Percentiles rank a stretch among this genome's conserved stretches.
These are phyloP conservation scores for Aplocera efformata DNA, from an alignment of 2,888 invertebrate genomes.

Conservation along the genomic window DNA sequence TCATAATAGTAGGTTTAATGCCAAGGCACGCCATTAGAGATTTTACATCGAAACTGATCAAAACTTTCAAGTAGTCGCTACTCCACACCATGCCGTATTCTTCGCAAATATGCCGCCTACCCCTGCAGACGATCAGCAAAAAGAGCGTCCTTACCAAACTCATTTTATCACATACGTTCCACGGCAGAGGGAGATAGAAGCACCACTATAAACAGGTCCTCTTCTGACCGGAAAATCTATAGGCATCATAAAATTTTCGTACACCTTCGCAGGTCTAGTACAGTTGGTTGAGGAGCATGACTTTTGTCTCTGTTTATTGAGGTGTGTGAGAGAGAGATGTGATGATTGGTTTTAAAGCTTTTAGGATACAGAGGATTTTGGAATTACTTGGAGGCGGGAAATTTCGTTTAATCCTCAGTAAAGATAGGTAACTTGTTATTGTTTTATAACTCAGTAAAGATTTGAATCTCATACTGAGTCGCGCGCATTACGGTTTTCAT, in stretches of 20 bases:
- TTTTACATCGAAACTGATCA: no score
- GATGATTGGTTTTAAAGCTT: slow-evolving; percentile 30
- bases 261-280: slow-evolving; percentile 29
- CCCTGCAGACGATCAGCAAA: slow-evolving; percentile 76
- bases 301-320: slow-evolving; percentile 62
- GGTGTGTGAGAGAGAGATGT: slow-evolving; percentile 48
- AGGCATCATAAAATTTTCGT: slow-evolving; percentile 23
- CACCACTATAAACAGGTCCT: slow-evolving; percentile 22
- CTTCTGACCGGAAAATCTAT: slow-evolving; percentile 30
- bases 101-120: slow-evolving; percentile 75
- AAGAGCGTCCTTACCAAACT: slow-evolving; percentile 71
- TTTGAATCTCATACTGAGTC: no score
- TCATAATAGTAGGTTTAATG: no score
- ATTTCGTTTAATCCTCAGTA: background rate
- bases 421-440: no score
- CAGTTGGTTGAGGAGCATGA: slow-evolving; percentile 42
- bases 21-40: no score
- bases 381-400: slow-evolving; percentile 11
- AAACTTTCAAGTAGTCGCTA: no score
- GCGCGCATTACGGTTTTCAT: no score
- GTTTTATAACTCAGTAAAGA: no score
- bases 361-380: slow-evolving; percentile 17
- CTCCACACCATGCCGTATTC: slow-evolving; percentile 41
- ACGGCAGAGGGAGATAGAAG: slow-evolving; percentile 37
- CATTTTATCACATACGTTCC: slow-evolving; percentile 73